Evolutionary conservation across 2,113 vertebrate species (phyloP).

Genomic region (Pomatostomus ruficeps): DNA sequence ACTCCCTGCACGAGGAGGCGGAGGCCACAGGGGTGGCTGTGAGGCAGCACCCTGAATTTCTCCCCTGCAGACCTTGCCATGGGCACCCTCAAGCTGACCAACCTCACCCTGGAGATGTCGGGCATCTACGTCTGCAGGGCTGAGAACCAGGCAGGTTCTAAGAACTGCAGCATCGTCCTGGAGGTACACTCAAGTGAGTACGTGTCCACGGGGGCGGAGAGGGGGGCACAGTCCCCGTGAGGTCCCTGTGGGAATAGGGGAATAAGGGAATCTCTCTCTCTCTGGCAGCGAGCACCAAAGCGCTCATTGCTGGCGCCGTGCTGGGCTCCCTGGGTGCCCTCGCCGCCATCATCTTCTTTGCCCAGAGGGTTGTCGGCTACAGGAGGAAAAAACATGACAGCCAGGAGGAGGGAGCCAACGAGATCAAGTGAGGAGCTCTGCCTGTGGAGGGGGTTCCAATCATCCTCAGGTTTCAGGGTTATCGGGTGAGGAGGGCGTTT

Average conservation of each 20-base stretch:
- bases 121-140: slow-evolving; percentile 26
- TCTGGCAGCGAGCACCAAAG: not conserved
- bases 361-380: not conserved
- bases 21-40: not conserved
- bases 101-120: slow-evolving; percentile 46
- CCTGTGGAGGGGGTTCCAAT: not conserved
- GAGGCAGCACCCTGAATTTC: not conserved
- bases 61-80: not conserved
- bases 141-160: not conserved
- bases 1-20: not conserved
- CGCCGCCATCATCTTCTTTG: slow-evolving; percentile 7
- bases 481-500: accelerated
- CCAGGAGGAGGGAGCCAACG: slow-evolving; percentile 42
- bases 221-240: accelerated
- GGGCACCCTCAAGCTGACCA: slow-evolving; percentile 50
- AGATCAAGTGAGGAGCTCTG: slow-evolving; percentile 25
- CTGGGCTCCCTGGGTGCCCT: slow-evolving; percentile 36
- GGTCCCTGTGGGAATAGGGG: not conserved
- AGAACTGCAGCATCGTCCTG: slow-evolving; percentile 16
- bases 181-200: slow-evolving; percentile 58
- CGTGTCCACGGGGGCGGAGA: not conserved
- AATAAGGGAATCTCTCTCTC: not conserved
- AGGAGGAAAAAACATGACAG: slow-evolving; percentile 20
- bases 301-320: not conserved
- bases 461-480: accelerated